Evolutionary conservation across 64 coral and sea anemone species (phyloP).

Genomic region (Porites australiensis): DNA sequence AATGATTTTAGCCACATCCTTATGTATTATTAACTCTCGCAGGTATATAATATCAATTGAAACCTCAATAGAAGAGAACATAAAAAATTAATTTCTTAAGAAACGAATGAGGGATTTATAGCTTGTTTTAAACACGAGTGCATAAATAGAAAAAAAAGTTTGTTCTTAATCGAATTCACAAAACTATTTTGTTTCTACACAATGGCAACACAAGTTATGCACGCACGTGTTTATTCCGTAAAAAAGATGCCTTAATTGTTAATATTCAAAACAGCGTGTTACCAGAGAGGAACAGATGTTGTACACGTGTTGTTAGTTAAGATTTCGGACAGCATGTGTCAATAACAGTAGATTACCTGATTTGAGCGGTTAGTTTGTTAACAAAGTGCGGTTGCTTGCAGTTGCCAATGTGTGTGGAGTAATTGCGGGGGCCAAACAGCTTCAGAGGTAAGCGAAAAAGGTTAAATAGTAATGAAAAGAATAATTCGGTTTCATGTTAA

Average conservation of each 20-base stretch:
- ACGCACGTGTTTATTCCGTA: constrained; percentile 6
- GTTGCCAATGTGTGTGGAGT: background rate
- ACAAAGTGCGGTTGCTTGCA: background rate
- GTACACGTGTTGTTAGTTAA: constrained; percentile 20
- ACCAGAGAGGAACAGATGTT: constrained; percentile 25
- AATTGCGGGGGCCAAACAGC: background rate
- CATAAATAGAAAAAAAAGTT: no score
- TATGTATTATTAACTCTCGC: no score
- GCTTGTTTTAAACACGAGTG: no score
- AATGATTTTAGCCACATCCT: no score
- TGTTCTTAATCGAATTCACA: no score
- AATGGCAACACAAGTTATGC: background rate
- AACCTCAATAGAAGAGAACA: no score
- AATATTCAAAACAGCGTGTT: constrained; percentile 54
- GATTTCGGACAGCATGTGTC: constrained; percentile 14
- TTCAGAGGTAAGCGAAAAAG: background rate
- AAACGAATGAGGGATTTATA: no score
- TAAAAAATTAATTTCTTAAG: no score
- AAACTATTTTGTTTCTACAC: background rate
- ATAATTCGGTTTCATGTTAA: no score
- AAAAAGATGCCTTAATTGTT: background rate
- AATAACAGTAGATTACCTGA: constrained; percentile 15
- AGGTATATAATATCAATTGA: no score
- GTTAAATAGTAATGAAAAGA: no score
- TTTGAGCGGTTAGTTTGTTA: background rate